Evolutionary conservation across 1,140 invertebrate species (phyloP).

Genomic region (Agraylea sexmaculata): DNA sequence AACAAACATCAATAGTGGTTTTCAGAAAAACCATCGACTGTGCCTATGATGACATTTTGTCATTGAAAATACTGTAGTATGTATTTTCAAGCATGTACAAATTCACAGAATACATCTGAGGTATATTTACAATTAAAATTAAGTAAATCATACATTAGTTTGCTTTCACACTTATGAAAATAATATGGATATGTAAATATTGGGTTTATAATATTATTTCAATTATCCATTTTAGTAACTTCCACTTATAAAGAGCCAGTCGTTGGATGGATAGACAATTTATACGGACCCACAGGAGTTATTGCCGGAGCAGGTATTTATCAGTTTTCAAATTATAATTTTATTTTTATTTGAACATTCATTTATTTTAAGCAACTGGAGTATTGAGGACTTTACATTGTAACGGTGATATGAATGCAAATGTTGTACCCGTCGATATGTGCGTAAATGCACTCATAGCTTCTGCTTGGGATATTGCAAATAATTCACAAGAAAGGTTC

Average conservation of each 20-base stretch:
- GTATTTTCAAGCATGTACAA: no score
- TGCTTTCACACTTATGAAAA: no score
- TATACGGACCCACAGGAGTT: constrained; percentile 63
- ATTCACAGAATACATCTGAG: no score
- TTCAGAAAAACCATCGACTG: no score
- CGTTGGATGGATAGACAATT: constrained; percentile 75
- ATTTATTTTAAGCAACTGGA: constrained; percentile 48
- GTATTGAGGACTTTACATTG: constrained; percentile 60
- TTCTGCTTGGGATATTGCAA: constrained; percentile 51
- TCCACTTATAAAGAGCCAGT: constrained; percentile 62
- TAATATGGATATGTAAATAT: not conserved
- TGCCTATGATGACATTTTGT: no score
- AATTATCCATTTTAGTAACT: constrained; percentile 39
- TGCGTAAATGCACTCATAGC: constrained; percentile 73
- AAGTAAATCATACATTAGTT: no score
- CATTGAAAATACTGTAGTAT: no score
- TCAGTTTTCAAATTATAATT: not conserved
- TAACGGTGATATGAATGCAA: constrained; percentile 49
- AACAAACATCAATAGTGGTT: no score
- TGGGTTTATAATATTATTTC: not conserved
- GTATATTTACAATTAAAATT: no score
- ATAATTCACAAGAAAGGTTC: constrained; percentile 39
- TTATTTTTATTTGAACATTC: not conserved
- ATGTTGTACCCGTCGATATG: constrained; percentile 80
- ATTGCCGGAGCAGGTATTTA: constrained; percentile 46